phyloP scores from a whole-genome alignment of 1,140 invertebrate species.

The Pantala flavescens region DNA sequence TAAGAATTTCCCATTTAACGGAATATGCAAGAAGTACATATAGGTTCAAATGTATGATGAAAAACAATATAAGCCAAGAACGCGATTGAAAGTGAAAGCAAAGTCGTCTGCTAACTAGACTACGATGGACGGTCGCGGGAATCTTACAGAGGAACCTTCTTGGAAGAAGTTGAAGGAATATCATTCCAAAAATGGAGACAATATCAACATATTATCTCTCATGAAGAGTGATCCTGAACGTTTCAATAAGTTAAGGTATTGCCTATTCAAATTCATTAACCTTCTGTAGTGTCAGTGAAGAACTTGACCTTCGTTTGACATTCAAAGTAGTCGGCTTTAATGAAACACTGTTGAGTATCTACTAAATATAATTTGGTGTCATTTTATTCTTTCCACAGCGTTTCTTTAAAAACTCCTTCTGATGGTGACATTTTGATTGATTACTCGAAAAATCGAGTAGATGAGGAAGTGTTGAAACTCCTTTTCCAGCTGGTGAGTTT shows the following conservation, averaged over 20 bases:
- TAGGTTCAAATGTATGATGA: not conserved
- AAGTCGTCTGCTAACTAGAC: not conserved
- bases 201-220: slow-evolving; percentile 64
- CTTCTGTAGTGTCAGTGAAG: slow-evolving; percentile 1
- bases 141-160: slow-evolving; percentile 51
- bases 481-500: slow-evolving; percentile 65
- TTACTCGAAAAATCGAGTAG: slow-evolving; percentile 93
- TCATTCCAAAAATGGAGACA: slow-evolving; percentile 50
- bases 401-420: slow-evolving; percentile 59
- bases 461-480: slow-evolving; percentile 59
- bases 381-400: slow-evolving; percentile 43
- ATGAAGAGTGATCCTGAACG: slow-evolving; percentile 64
- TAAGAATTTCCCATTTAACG: too few relatives aligned
- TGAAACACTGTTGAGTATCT: slow-evolving; percentile 16
- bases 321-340: not conserved
- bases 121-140: slow-evolving; percentile 35
- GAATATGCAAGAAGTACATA: too few relatives aligned
- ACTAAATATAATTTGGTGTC: slow-evolving; percentile 22
- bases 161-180: slow-evolving; percentile 63
- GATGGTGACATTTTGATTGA: slow-evolving; percentile 86
- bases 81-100: not conserved
- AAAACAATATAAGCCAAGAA: not conserved
- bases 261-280: not conserved
- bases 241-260: slow-evolving; percentile 72
- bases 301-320: not conserved